A percentile compares a stretch with the other conserved stretches of the same genome.
phyloP scores from a whole-genome alignment of 2,113 vertebrate species.

The Hyperopisus bebe region DNA sequence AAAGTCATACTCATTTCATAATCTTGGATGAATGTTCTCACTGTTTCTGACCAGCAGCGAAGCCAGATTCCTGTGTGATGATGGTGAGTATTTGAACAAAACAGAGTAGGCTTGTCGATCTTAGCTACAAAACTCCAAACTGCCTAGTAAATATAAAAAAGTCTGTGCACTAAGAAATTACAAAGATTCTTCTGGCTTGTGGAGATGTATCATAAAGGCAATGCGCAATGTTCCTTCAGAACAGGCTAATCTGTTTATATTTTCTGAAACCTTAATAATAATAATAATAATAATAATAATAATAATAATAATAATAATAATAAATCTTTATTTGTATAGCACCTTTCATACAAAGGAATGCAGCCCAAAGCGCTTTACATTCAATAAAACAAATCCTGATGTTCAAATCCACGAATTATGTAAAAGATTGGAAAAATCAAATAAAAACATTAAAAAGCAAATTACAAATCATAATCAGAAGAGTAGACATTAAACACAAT shows the following conservation, averaged over 20 bases:
- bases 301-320: too few species aligned
- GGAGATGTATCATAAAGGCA: neutral
- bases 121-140: neutral
- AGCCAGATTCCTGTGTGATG: neutral
- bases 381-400: too few species aligned
- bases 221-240: neutral
- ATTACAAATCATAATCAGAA: too few species aligned
- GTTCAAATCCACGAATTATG: too few species aligned
- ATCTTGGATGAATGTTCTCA: neutral
- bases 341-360: too few species aligned
- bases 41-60: neutral
- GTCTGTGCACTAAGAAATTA: neutral
- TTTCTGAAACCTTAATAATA: neutral
- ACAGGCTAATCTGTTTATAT: neutral
- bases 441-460: too few species aligned
- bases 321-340: too few species aligned
- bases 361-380: too few species aligned
- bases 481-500: too few species aligned
- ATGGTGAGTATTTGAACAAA: neutral
- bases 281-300: too few species aligned
- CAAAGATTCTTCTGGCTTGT: neutral
- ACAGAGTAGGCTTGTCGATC: neutral
- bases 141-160: neutral
- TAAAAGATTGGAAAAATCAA: too few species aligned
- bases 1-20: neutral